Percentiles rank a stretch among this genome's conserved stretches.
phyloP scores from a whole-genome alignment of 2,113 vertebrate genomes.

The Limnothrissa miodon region DNA sequence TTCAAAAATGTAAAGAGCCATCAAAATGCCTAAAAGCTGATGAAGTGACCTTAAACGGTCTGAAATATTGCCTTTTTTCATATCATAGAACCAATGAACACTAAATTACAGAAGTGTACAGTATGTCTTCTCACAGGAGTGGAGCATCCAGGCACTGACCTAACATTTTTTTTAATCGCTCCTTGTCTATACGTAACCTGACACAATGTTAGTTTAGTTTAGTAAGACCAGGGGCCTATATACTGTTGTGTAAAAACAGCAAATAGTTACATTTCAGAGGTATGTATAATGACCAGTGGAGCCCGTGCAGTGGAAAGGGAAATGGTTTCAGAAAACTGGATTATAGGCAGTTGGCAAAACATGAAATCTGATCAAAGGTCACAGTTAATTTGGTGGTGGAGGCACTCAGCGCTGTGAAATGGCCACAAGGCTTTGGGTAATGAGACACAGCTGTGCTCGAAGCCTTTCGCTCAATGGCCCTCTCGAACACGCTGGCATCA shows the following conservation, averaged over 20 bases:
- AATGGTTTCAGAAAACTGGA: constrained; percentile 38
- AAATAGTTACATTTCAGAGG: not conserved
- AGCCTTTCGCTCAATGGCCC: constrained; percentile 22
- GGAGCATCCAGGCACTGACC: not conserved
- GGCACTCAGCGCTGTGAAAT: constrained; percentile 36
- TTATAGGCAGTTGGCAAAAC: constrained; percentile 39
- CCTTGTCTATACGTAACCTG: not conserved
- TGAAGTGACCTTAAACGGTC: too few species aligned
- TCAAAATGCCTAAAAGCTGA: too few species aligned
- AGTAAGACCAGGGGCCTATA: not conserved
- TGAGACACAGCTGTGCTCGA: constrained; percentile 29
- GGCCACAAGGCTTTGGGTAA: constrained; percentile 31
- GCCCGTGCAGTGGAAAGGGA: not conserved
- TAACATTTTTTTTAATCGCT: not conserved
- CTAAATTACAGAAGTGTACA: too few species aligned
- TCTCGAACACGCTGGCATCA: constrained; percentile 26
- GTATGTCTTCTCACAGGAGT: too few species aligned
- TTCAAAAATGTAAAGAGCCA: too few species aligned
- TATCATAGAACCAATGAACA: too few species aligned
- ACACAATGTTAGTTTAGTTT: not conserved
- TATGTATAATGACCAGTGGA: not conserved
- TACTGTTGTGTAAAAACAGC: not conserved
- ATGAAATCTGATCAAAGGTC: constrained; percentile 38
- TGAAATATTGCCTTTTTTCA: too few species aligned
- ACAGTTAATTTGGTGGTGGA: constrained; percentile 36